These are phyloP conservation scores for Rhabdornis inornatus DNA, from an alignment of 2,113 vertebrate species.

Conservation along the genomic window DNA sequence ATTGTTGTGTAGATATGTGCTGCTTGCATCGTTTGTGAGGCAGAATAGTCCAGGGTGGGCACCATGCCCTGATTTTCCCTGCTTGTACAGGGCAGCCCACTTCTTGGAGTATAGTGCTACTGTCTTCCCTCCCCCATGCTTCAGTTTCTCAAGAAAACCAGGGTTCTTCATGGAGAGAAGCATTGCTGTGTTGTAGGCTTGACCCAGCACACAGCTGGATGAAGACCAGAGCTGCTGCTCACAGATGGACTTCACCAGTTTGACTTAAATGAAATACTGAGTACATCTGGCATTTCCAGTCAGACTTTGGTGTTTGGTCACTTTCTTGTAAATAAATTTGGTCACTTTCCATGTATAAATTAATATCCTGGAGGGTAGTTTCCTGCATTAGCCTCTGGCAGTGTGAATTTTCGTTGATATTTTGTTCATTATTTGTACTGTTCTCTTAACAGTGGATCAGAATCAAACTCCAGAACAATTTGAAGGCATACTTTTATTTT, in stretches of 20 bases:
- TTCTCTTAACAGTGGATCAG: neutral
- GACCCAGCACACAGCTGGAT: neutral
- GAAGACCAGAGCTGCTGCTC: neutral
- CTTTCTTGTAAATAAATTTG: neutral
- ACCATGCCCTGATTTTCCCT: neutral
- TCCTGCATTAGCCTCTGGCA: neutral
- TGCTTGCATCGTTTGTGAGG: neutral
- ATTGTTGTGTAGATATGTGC: accelerated
- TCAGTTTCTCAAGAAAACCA: neutral
- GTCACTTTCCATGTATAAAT: neutral
- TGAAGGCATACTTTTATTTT: neutral
- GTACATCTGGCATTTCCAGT: neutral
- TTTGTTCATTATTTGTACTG: neutral
- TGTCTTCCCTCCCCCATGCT: neutral
- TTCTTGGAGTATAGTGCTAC: neutral
- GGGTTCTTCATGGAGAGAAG: neutral
- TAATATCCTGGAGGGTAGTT: neutral
- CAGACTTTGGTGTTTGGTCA: neutral
- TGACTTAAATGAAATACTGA: neutral
- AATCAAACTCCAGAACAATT: neutral
- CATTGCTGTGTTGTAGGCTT: neutral
- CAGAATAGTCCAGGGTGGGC: neutral
- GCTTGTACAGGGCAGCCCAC: neutral
- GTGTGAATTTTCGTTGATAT: neutral
- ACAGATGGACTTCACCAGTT: neutral